Evolutionary conservation across 2,888 invertebrate genomes (phyloP).

Genomic region (Caenorhabditis angaria): DNA sequence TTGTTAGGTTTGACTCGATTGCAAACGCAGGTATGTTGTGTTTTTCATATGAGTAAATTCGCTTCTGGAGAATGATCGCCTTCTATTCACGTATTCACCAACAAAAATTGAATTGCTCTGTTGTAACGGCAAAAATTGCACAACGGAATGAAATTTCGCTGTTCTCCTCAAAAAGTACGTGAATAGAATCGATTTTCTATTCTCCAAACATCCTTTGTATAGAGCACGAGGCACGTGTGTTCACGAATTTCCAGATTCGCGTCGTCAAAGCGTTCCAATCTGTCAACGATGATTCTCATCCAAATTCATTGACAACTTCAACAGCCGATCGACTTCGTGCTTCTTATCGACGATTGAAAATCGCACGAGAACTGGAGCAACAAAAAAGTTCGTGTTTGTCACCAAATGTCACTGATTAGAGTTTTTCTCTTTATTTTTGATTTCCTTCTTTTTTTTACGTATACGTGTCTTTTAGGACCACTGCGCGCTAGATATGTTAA

Average conservation of each 20-base stretch:
- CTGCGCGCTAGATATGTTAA: slow-evolving; percentile 19
- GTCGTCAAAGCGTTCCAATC: slow-evolving; percentile 71
- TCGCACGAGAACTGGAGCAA: slow-evolving; percentile 69
- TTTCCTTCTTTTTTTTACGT: slow-evolving; percentile 1
- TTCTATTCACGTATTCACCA: neutral
- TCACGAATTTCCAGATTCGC: slow-evolving; percentile 66
- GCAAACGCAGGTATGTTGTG: slow-evolving; percentile 65
- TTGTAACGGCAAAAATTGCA: neutral
- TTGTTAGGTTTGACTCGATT: slow-evolving; percentile 68
- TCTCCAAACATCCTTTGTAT: slow-evolving; percentile 11
- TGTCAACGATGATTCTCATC: slow-evolving; percentile 63
- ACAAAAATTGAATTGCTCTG: neutral
- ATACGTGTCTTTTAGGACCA: slow-evolving; percentile 6
- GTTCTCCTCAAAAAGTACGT: neutral
- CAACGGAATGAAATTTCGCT: neutral
- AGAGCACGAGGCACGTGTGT: slow-evolving; percentile 1
- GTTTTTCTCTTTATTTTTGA: slow-evolving; percentile 1
- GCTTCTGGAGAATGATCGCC: neutral
- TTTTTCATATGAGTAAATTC: neutral
- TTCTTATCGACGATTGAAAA: slow-evolving; percentile 65
- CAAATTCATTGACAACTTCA: slow-evolving; percentile 67
- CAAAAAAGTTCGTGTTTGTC: slow-evolving; percentile 64
- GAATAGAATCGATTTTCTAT: neutral
- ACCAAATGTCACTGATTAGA: slow-evolving; percentile 6
- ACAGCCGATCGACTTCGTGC: slow-evolving; percentile 70